Conservation (phyloP, 1,140 invertebrate species). For the Drosophila rhopaloa region DNA sequence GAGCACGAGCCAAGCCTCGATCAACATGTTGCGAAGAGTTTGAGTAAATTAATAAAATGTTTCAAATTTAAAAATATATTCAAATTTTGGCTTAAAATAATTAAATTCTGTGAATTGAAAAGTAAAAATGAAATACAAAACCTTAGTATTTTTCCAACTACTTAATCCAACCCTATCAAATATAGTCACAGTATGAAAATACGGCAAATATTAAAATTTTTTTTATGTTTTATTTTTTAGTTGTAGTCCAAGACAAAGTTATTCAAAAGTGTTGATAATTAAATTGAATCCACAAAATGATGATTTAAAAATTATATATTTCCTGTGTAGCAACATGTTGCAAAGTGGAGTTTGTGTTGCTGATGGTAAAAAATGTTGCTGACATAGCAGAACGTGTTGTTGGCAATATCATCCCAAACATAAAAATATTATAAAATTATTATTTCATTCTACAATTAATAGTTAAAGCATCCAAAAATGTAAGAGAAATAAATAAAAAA, state of each 20-base stretch:
- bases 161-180: no score
- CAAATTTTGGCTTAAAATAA: no score
- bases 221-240: no score
- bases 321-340: conserved; percentile 45
- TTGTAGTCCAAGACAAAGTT: no score
- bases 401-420: neutral
- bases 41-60: conserved; percentile 3
- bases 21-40: conserved; percentile 20
- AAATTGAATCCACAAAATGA: neutral
- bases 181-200: no score
- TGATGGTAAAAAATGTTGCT: conserved; percentile 24
- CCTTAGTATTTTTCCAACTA: no score
- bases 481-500: no score
- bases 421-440: neutral
- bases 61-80: neutral
- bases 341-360: conserved; percentile 29
- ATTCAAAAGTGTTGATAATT: neutral
- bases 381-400: neutral
- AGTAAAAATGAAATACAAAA: no score
- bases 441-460: no score
- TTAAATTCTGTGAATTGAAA: no score
- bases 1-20: conserved; percentile 35
- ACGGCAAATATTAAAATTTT: no score
- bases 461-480: no score
- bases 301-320: neutral